Evolutionary conservation across 2,888 invertebrate genomes (phyloP).

Genomic region (Alcis repandata): DNA sequence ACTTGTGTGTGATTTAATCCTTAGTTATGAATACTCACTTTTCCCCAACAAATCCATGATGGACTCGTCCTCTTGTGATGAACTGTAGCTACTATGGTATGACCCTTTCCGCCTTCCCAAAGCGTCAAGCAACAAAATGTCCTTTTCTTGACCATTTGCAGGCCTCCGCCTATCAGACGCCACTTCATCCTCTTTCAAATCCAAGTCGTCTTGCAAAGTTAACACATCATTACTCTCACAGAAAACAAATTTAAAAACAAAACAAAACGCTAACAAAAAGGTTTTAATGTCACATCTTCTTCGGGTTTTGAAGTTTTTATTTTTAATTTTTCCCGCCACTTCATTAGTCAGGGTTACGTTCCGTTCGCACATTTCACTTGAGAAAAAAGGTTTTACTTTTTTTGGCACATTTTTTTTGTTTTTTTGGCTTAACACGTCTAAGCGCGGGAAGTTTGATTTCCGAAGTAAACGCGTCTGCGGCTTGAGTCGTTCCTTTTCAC

Average conservation of each 20-base stretch:
- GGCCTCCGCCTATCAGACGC: conserved; percentile 81
- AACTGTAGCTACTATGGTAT: conserved; percentile 72
- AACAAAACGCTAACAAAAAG: conserved; percentile 57
- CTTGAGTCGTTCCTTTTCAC: conserved; percentile 74
- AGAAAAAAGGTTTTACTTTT: conserved; percentile 47
- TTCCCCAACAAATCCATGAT: conserved; percentile 94
- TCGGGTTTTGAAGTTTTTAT: conserved; percentile 72
- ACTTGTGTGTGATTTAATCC: no score
- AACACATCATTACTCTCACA: conserved; percentile 79
- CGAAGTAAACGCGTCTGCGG: conserved; percentile 72
- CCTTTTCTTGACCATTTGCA: conserved; percentile 90
- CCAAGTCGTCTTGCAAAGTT: conserved; percentile 78
- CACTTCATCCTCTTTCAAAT: conserved; percentile 66
- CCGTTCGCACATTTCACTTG: conserved; percentile 60
- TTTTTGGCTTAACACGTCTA: conserved; percentile 64
- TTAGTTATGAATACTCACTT: conserved; percentile 86
- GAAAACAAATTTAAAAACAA: conserved; percentile 58
- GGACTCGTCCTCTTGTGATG: conserved; percentile 88
- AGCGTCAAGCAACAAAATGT: conserved; percentile 90
- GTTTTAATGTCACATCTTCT: conserved; percentile 62
- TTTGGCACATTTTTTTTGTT: conserved; percentile 54
- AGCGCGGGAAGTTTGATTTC: conserved; percentile 69
- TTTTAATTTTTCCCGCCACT: conserved; percentile 66
- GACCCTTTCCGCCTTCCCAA: conserved; percentile 89
- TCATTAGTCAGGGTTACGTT: conserved; percentile 60